Percentiles rank a stretch among this genome's conserved stretches.
Evolutionary conservation across 1,140 invertebrate genomes (phyloP).

Genomic region (Armadillidium nasatum): DNA sequence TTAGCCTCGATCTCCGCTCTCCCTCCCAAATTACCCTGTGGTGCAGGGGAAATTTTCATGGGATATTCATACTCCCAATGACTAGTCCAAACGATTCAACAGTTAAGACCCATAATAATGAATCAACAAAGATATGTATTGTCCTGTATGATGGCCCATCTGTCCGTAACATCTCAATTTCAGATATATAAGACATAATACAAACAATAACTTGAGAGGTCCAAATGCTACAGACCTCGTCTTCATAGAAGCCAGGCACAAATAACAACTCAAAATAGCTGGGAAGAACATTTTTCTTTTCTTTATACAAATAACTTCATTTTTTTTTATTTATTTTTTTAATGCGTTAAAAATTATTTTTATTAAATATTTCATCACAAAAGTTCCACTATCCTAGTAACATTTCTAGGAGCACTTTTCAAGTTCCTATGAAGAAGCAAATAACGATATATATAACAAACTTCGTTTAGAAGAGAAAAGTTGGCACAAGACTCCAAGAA

Average conservation of each 20-base stretch:
- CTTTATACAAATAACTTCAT: background rate
- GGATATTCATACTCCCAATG: background rate
- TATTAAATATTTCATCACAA: background rate
- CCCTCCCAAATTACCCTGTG: background rate
- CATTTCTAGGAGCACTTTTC: background rate
- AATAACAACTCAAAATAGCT: background rate
- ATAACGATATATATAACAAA: too few species aligned
- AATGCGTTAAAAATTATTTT: too few species aligned
- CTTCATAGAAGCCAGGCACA: background rate
- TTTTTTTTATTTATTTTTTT: too few species aligned
- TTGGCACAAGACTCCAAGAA: too few species aligned
- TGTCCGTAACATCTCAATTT: background rate
- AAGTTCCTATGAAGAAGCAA: too few species aligned
- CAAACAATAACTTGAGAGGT: too few species aligned
- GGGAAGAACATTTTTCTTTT: constrained; percentile 8
- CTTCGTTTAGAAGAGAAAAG: too few species aligned
- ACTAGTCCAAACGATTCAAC: background rate
- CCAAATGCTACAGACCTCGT: too few species aligned
- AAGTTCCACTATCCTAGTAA: background rate
- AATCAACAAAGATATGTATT: constrained; percentile 8
- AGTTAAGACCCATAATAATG: background rate
- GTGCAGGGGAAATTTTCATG: background rate
- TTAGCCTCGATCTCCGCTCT: background rate
- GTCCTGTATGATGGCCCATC: background rate
- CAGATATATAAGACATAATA: too few species aligned